phyloP scores from a whole-genome alignment of 2,113 vertebrate genomes.

The Tinamus guttatus region DNA sequence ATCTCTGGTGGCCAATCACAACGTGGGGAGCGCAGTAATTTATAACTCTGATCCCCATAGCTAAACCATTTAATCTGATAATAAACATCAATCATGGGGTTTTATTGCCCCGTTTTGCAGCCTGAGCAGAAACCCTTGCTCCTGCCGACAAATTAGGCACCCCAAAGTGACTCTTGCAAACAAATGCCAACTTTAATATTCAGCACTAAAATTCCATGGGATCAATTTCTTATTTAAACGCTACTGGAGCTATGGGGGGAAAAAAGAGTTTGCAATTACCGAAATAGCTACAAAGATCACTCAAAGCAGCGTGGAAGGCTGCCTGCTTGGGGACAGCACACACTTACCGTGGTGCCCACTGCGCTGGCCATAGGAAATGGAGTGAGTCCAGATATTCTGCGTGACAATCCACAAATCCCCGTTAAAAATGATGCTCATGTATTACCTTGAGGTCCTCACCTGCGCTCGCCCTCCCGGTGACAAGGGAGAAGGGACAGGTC shows the following conservation, averaged over 20 bases:
- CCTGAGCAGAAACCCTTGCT: slow-evolving; percentile 75
- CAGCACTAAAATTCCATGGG: slow-evolving; percentile 1
- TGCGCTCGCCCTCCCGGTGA: slow-evolving; percentile 14
- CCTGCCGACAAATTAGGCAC: slow-evolving; percentile 70
- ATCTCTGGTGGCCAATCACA: slow-evolving; percentile 83
- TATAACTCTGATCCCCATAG: slow-evolving; percentile 64
- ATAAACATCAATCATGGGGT: slow-evolving; percentile 79
- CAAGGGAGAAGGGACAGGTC: background rate
- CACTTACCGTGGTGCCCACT: slow-evolving; percentile 29
- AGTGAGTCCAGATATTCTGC: slow-evolving; percentile 33
- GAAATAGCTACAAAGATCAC: background rate
- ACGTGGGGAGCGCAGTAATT: slow-evolving; percentile 70
- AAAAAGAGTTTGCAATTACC: slow-evolving; percentile 11
- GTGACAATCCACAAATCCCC: slow-evolving; percentile 48
- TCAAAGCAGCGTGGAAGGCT: background rate
- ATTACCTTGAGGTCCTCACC: slow-evolving; percentile 17
- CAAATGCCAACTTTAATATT: slow-evolving; percentile 61
- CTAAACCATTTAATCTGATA: slow-evolving; percentile 79
- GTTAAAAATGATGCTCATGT: background rate
- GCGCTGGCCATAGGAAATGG: slow-evolving; percentile 17
- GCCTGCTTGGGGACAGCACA: slow-evolving; percentile 10
- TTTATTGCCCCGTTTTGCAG: slow-evolving; percentile 79
- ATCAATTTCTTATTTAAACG: slow-evolving; percentile 36
- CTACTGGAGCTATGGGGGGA: background rate
- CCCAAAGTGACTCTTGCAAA: slow-evolving; percentile 65